Evolutionary conservation across 2,113 vertebrate species (phyloP), one percentile per base, ranked within the genome.

Genomic region (Sebastes schlegelii): DNA sequence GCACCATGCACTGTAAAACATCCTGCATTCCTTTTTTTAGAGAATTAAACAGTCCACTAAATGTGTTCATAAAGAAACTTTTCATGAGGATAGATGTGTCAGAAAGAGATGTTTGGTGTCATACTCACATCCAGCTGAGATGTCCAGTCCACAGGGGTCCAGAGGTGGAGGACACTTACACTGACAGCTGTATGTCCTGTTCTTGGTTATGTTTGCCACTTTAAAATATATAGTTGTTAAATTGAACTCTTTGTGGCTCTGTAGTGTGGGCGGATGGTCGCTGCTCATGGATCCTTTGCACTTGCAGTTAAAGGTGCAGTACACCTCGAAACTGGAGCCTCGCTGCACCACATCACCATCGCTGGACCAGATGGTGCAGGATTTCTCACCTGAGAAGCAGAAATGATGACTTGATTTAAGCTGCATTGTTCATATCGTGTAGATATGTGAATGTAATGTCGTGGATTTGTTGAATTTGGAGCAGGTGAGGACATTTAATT

Each of bases 141-240:
- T 89, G 88, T 96, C 95, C 0, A 93, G 52, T 77, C 95, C 95
- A 79, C 95, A 96, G n/a, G 90, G 76, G 14, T 94, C 92, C 19
- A 7, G 10, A 16, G 26, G 1, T 4, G 11, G 5, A 1, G 0
- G 0, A 16, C 74, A 71, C 6, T 9, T 4, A 52, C 94, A 94
- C 1, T 14, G 11, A 63, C 95, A 96, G 83, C 91, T 92, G 82
- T 81, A 94, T 0, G 91, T 94, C n/a, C 19, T 84, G 48, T 75
- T 61, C 23, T 73, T 26, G 21, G 80, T 89, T 54, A 95, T 89
- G 57, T 94, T 92, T 2, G 11, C 3, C 61, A 95, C 88, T 0
- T 83, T 77, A 1, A 89, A 26, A 72, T 68, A 87, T 19, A 93
- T 63, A 0, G 87, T 93, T 23, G 88, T 92, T 1, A 66, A 66